A percentile compares a stretch with the other conserved stretches of the same genome.
Conservation (phyloP, 2,797 vertebrate genomes). For the Xenops minutus region DNA sequence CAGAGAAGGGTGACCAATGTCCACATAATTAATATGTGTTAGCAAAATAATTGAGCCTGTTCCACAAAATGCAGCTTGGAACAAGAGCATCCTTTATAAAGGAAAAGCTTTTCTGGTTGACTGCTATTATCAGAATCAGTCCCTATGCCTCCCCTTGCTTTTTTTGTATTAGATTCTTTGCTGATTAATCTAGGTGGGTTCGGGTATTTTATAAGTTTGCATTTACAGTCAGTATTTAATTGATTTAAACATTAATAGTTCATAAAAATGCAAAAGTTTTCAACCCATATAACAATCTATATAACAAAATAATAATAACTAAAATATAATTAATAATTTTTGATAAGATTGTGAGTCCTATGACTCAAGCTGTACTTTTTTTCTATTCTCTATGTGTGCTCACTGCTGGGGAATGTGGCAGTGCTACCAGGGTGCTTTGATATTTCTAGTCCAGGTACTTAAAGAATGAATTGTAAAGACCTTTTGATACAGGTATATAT, state of each 20-base stretch:
- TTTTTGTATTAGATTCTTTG: neutral
- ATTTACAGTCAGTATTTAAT: neutral
- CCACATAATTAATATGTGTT: neutral
- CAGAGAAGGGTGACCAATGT: neutral
- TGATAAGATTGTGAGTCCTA: accelerated
- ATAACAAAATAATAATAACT: neutral
- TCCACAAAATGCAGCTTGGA: neutral
- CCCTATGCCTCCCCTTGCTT: neutral
- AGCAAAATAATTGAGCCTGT: neutral
- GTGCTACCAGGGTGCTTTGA: neutral
- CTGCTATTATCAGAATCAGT: neutral
- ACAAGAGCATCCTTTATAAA: neutral
- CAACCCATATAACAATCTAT: neutral
- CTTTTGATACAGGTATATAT: neutral
- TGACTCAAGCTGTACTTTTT: neutral
- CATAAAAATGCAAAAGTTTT: neutral
- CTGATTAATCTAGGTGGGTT: neutral
- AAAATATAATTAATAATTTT: neutral
- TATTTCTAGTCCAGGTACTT: neutral
- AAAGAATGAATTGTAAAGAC: neutral
- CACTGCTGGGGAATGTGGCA: neutral
- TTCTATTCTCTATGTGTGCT: neutral
- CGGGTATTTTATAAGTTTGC: neutral
- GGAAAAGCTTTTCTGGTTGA: neutral
- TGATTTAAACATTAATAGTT: neutral